Base-by-base conservation (phyloP, 2,797 vertebrate species). In the Myripristis jacobus region DNA sequence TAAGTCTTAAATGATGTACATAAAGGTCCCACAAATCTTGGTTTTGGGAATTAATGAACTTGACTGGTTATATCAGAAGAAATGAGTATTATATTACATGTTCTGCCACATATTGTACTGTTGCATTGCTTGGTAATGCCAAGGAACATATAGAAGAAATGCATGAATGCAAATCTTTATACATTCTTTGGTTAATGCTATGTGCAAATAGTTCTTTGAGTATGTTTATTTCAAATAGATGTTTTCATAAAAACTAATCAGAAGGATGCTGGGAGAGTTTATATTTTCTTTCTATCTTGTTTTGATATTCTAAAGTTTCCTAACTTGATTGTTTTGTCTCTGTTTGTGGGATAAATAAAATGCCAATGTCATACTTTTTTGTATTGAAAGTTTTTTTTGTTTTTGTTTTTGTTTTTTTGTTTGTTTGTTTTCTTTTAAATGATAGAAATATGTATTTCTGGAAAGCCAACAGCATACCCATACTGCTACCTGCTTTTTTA, bases 71-170 rank as follows among this genome's bases (percentile, higher is more conserved):
- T 21, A 16, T n/a, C n/a, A 53, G 21, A 61, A n/a, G 29, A 15
- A 15, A 6, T 36, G 6, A 10, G 43, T 38, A 12, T 15, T 16
- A 9, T 55, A 11, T 38, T 0, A 24, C 22, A 52, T 52, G 19
- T 53, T 16, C 13, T 56, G 54, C n/a, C 29, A 41, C 55, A 21
- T 60, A 79, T 94, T 95, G 93, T 70, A 92, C 72, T 34, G 51
- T 38, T 15, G 22, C 21, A 25, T 38, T 22, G 16, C 22, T 52
- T 52, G 63, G 29, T 55, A 15, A 53, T 73, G 67, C 38, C n/a
- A n/a, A n/a, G n/a, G n/a, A n/a, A n/a, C n/a, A n/a, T n/a, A n/a
- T n/a, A n/a, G n/a, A n/a, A n/a, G n/a, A n/a, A n/a, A n/a, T n/a
- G n/a, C n/a, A n/a, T n/a, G n/a, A n/a, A n/a, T n/a, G n/a, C n/a